Evolutionary conservation across 2,113 vertebrate genomes (phyloP), one percentile per base, ranked within the genome.

Genomic region (Ailuropoda melanoleuca): DNA sequence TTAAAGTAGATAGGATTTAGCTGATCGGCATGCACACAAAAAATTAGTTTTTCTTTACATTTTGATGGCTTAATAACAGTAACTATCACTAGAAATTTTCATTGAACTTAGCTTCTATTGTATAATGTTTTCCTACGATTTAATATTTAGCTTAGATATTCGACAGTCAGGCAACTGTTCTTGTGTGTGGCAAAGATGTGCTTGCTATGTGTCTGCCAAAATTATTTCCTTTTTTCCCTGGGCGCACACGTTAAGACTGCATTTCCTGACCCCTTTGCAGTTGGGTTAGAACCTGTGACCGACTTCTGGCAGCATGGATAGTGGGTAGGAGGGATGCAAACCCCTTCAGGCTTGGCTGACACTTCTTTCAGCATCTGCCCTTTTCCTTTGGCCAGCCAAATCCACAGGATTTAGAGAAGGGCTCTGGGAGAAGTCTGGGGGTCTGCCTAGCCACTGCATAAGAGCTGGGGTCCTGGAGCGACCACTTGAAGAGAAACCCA

Each of bases 61-160:
- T 93, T 75, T 93, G 66, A 75, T 95, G n/a, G n/a, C 19, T 81
- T 95, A 60, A 18, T 77, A 93, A 55, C 29, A 84, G 72, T 72
- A 70, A 60, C 64, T 43, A 8, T 70, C 56, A 75, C 8, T 48
- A 68, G 23, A 64, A 64, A 46, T 3, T 82, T 96, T 92, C 64
- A 74, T 29, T 6, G 86, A 34, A 78, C 29, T 74, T 53, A 80
- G 72, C 62, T 75, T 80, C 83, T 93, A 93, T 92, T 72, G 7
- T 46, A 92, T 87, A 92, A 26, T n/a, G 15, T 92, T 72, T 86
- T 75, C 55, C 46, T 82, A 82, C 62, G 74, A 88, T 72, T 81
- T 83, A 81, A 66, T 43, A 92, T 77, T 77, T 78, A 85, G 62
- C 66, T 48, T 88, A 74, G 55, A 46, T 74, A 92, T 48, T 82